Percentiles rank a stretch among this genome's conserved stretches.
These are phyloP conservation scores for Chymomyza caudatula DNA, from an alignment of 2,888 invertebrate species.

Conservation along the genomic window DNA sequence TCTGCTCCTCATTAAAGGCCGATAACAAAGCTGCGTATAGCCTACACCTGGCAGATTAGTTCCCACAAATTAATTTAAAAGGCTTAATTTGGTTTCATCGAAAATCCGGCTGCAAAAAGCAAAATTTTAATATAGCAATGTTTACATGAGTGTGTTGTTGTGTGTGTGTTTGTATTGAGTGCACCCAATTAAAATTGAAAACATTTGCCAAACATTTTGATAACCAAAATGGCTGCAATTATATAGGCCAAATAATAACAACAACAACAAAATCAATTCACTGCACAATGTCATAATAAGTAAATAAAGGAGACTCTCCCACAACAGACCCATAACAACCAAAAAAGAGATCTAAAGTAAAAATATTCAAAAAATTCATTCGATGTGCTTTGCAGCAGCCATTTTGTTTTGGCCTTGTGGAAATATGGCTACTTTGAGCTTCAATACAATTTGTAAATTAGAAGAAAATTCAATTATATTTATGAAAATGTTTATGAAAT, in stretches of 20 bases:
- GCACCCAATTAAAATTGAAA: constrained; percentile 39
- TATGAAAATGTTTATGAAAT: too few relatives aligned
- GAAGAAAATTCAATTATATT: constrained; percentile 50
- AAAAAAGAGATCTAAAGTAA: constrained; percentile 28
- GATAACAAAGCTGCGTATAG: too few relatives aligned
- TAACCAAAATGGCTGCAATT: constrained; percentile 27
- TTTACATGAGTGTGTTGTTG: constrained; percentile 9
- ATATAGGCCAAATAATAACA: neutral
- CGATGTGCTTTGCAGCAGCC: too few relatives aligned
- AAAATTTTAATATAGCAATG: constrained; percentile 6
- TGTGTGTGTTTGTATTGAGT: neutral
- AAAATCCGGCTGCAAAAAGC: neutral
- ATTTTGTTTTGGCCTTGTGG: neutral
- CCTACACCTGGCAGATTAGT: too few relatives aligned
- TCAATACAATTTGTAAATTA: constrained; percentile 46
- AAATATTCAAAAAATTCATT: constrained; percentile 20
- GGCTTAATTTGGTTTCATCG: too few relatives aligned
- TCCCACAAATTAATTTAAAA: too few relatives aligned
- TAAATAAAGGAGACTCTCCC: constrained; percentile 1
- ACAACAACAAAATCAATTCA: constrained; percentile 14
- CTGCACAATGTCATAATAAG: neutral
- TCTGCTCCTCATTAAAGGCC: too few relatives aligned
- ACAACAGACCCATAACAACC: constrained; percentile 29
- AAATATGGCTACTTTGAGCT: neutral
- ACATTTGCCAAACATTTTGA: constrained; percentile 32